A percentile compares a stretch with the other conserved stretches of the same genome.
phyloP scores from a whole-genome alignment of 2,888 invertebrate genomes.

The Drosophila gaucha region DNA sequence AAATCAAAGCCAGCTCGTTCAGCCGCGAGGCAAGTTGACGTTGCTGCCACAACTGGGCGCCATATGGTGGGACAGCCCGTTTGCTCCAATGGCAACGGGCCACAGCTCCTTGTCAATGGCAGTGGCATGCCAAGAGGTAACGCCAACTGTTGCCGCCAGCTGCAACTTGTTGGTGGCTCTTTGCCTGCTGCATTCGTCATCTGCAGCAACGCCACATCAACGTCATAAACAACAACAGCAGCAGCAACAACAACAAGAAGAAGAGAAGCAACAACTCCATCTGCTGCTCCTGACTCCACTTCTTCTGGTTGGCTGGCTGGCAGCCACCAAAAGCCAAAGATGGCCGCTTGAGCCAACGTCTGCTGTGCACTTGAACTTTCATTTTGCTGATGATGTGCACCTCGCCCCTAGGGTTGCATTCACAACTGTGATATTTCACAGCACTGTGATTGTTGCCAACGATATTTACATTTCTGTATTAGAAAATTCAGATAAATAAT shows the following conservation, averaged over 20 bases:
- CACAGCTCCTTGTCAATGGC: conserved; percentile 45
- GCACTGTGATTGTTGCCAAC: not conserved
- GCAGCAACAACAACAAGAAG: conserved; percentile 13
- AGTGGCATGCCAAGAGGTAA: conserved; percentile 37
- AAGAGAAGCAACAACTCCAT: conserved; percentile 33
- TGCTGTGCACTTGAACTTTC: conserved; percentile 67
- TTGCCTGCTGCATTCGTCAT: conserved; percentile 48
- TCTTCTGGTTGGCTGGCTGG: conserved; percentile 74
- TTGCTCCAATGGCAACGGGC: conserved; percentile 70
- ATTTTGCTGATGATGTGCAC: conserved; percentile 40
- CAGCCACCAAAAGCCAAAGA: conserved; percentile 62
- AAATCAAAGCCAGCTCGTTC: conserved; percentile 56
- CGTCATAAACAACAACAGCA: conserved; percentile 59
- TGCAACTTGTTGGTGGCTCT: conserved; percentile 72
- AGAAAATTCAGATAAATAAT: not conserved
- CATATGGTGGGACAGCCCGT: conserved; percentile 44
- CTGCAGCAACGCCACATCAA: conserved; percentile 61
- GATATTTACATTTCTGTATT: not conserved
- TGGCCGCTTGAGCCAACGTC: conserved; percentile 68
- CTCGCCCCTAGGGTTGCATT: conserved; percentile 12
- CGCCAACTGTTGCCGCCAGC: conserved; percentile 69
- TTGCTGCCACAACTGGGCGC: conserved; percentile 34
- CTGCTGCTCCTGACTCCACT: conserved; percentile 36
- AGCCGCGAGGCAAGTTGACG: conserved; percentile 38
- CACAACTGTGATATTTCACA: conserved; percentile 6